phyloP scores from a whole-genome alignment of 2,797 vertebrate genomes.

The Simalia tracyae region DNA sequence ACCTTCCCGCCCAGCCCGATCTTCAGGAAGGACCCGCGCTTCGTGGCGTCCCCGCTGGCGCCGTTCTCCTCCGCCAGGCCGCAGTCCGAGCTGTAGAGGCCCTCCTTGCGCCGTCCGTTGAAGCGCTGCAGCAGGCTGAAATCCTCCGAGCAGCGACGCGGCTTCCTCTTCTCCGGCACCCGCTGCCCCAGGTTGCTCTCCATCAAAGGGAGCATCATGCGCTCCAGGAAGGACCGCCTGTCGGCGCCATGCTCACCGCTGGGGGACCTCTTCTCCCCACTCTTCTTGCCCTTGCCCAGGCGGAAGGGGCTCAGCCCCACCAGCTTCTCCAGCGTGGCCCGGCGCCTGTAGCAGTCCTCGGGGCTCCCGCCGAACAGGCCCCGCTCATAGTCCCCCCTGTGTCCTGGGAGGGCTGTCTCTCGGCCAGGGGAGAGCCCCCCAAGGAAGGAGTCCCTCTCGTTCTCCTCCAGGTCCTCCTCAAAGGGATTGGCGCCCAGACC shows the following conservation, averaged over 20 bases:
- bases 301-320: slow-evolving; percentile 65
- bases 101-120: slow-evolving; percentile 43
- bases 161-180: slow-evolving; percentile 59
- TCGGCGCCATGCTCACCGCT: background rate
- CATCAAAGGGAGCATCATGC: slow-evolving; percentile 29
- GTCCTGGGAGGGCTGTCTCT: background rate
- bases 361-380: slow-evolving; percentile 19
- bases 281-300: slow-evolving; percentile 48
- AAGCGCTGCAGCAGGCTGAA: slow-evolving; percentile 79
- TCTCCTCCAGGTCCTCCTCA: slow-evolving; percentile 47
- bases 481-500: slow-evolving; percentile 60
- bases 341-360: slow-evolving; percentile 44
- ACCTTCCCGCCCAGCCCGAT: slow-evolving; percentile 78
- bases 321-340: slow-evolving; percentile 68
- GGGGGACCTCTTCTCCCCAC: slow-evolving; percentile 21
- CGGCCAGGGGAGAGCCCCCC: background rate
- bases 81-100: slow-evolving; percentile 12
- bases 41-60: slow-evolving; percentile 70
- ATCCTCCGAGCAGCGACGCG: slow-evolving; percentile 83
- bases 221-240: slow-evolving; percentile 49
- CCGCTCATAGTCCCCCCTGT: background rate
- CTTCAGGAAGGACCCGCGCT: slow-evolving; percentile 82
- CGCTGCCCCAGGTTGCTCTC: background rate
- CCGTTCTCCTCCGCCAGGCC: slow-evolving; percentile 52
- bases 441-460: slow-evolving; percentile 29